phyloP scores from a whole-genome alignment of 2,888 invertebrate genomes.

The Drosophila affinis region DNA sequence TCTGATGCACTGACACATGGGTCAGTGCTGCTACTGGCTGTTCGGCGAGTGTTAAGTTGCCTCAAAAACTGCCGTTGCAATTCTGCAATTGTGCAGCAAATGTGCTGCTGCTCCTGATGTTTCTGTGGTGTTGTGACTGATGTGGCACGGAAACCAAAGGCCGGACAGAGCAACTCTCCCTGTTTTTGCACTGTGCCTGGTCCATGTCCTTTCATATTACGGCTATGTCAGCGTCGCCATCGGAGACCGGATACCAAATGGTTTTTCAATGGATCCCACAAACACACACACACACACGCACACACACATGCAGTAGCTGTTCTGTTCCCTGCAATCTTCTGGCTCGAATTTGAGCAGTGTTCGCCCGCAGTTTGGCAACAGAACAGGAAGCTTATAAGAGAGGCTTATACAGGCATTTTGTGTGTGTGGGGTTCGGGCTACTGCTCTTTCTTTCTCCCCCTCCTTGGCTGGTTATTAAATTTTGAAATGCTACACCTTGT shows the following conservation, averaged over 20 bases:
- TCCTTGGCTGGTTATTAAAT: constrained; percentile 68
- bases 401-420: constrained; percentile 63
- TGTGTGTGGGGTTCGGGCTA: constrained; percentile 14
- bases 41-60: constrained; percentile 69
- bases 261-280: constrained; percentile 65
- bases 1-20: constrained; percentile 41
- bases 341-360: constrained; percentile 34
- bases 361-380: constrained; percentile 39
- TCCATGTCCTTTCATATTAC: constrained; percentile 26
- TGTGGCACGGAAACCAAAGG: constrained; percentile 66
- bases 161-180: neutral
- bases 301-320: constrained; percentile 3
- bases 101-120: constrained; percentile 45
- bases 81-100: constrained; percentile 47
- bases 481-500: constrained; percentile 75
- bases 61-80: constrained; percentile 52
- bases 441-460: constrained; percentile 23
- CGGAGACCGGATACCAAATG: constrained; percentile 60
- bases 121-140: constrained; percentile 74
- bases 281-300: no score
- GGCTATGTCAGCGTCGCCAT: constrained; percentile 36
- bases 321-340: neutral
- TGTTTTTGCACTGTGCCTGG: constrained; percentile 18
- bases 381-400: constrained; percentile 32
- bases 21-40: neutral